Conservation (phyloP, 2,113 vertebrate genomes). For the Ophiodon elongatus region DNA sequence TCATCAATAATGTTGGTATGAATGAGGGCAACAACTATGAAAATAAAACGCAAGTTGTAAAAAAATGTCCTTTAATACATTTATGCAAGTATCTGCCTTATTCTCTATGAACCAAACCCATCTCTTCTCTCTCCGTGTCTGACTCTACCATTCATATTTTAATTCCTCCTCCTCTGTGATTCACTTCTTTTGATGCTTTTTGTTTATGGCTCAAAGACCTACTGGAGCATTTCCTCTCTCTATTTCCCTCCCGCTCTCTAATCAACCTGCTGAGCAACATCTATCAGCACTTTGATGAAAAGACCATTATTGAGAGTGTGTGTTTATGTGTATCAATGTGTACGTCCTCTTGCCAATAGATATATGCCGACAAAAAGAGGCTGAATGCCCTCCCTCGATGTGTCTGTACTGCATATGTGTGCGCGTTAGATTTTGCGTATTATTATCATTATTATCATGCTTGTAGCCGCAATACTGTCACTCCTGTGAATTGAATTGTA, state of each 20-base stretch:
- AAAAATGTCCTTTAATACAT: not conserved
- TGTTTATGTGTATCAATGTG: not conserved
- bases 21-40: not conserved
- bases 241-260: slow-evolving; percentile 5
- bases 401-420: slow-evolving; percentile 4
- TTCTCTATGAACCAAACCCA: slow-evolving; percentile 6
- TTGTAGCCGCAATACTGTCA: slow-evolving; percentile 4
- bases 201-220: slow-evolving; percentile 39
- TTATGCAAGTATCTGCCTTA: not conserved
- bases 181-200: slow-evolving; percentile 37
- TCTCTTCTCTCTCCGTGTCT: slow-evolving; percentile 7
- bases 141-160: slow-evolving; percentile 54
- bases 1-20: not conserved
- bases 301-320: slow-evolving; percentile 34
- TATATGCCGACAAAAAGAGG: slow-evolving; percentile 35
- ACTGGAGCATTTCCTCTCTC: slow-evolving; percentile 28
- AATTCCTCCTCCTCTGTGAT: slow-evolving; percentile 40
- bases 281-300: slow-evolving; percentile 64
- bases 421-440: slow-evolving; percentile 19
- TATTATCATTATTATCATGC: slow-evolving; percentile 16
- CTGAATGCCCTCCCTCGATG: slow-evolving; percentile 37
- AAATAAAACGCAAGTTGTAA: not conserved
- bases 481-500: slow-evolving; percentile 33
- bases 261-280: slow-evolving; percentile 59
- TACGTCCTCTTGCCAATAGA: slow-evolving; percentile 14